Base-by-base conservation (phyloP, 2,888 invertebrate species). In the Leptopterna dolabrata region DNA sequence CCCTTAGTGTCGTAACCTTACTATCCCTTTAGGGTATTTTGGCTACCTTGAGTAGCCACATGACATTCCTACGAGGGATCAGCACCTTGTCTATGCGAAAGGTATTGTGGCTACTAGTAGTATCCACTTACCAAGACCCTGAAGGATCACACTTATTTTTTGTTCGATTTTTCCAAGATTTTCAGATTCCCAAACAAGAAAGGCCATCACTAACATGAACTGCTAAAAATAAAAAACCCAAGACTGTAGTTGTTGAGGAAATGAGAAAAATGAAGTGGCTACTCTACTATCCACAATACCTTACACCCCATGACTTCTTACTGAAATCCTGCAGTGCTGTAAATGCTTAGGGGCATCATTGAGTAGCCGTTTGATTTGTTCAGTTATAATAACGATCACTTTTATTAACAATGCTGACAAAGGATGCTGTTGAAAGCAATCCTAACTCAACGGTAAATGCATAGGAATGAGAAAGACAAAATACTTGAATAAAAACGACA, bases 21-120 rank as follows among this genome's bases (percentile, higher is more conserved):
- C 36, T 70, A 70, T 2, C 70, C 70, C 70, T 70, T 70, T 70
- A 70, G n/a, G 70, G 70, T 73, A 73, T 73, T 73, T 29, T 73
- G 73, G 4, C 16, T 73, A 73, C 73, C 29, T 29, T 29, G 73
- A 73, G 73, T 73, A 73, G 73, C 73, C 73, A 73, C 73, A 29
- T 29, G 19, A 73, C 29, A 29, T 29, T 73, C 73, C 73, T 29
- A 29, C 29, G 29, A 71, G 1, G 71, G n/a, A n/a, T n/a, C n/a
- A n/a, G n/a, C n/a, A n/a, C 27, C 73, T 29, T 73, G 73, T 29
- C 29, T 73, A 73, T 73, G 73, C 73, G 29, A 73, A n/a, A 73
- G 73, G 73, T 73, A 73, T 73, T 73, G 73, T 73, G 73, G 73
- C 73, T 73, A 73, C 73, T 73, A 29, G 29, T 29, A 73, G 73